phyloP scores from a whole-genome alignment of 1,140 invertebrate species.

The Papilio helenus region DNA sequence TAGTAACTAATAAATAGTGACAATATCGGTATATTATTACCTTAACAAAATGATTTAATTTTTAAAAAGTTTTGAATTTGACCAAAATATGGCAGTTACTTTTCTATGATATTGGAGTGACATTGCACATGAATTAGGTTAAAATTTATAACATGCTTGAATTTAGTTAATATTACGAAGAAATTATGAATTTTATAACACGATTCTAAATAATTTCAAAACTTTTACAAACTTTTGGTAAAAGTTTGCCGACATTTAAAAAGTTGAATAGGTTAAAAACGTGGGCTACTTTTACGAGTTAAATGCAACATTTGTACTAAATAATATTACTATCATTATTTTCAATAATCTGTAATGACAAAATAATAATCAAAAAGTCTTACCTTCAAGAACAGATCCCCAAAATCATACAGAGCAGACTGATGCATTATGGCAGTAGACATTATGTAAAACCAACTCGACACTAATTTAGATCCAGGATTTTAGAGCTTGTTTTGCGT shows the following conservation, averaged over 20 bases:
- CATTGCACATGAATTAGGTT: background rate
- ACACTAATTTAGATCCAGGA: conserved; percentile 76
- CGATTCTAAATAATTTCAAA: background rate
- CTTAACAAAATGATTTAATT: background rate
- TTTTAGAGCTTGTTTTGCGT: conserved; percentile 58
- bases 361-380: conserved; percentile 44
- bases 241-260: conserved; percentile 11
- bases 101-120: background rate
- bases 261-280: conserved; percentile 20
- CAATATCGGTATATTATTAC: background rate
- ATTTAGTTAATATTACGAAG: background rate
- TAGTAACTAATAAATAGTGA: background rate
- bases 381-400: conserved; percentile 83
- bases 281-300: background rate
- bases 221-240: background rate
- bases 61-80: background rate
- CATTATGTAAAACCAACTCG: conserved; percentile 77
- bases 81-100: background rate
- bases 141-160: background rate
- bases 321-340: background rate
- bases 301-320: background rate
- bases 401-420: conserved; percentile 82
- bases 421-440: conserved; percentile 84
- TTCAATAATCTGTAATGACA: background rate
- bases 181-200: background rate